A percentile compares a stretch with the other conserved stretches of the same genome.
phyloP scores from a whole-genome alignment of 2,113 vertebrate genomes.

The Nothobranchius kuhntae region DNA sequence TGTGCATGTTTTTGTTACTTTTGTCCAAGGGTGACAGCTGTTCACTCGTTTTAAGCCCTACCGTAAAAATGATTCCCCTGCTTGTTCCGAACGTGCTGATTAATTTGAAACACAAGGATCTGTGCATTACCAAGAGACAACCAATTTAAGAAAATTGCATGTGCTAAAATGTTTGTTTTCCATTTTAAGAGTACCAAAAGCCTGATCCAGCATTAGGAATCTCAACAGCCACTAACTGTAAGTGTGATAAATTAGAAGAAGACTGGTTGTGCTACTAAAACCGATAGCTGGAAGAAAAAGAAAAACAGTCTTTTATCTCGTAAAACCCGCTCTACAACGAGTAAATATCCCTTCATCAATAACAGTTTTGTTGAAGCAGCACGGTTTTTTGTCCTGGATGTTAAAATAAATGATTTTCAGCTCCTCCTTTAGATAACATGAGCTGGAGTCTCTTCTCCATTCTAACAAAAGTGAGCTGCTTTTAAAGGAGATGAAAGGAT shows the following conservation, averaged over 20 bases:
- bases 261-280: neutral
- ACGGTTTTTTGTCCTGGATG: neutral
- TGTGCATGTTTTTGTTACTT: neutral
- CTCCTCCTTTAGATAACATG: slow-evolving; percentile 3
- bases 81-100: too few species aligned
- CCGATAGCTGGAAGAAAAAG: neutral
- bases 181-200: neutral
- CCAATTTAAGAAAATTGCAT: neutral
- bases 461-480: slow-evolving; percentile 26
- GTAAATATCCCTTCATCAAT: slow-evolving; percentile 16
- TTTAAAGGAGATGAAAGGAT: slow-evolving; percentile 34
- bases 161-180: neutral
- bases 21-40: neutral
- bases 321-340: neutral
- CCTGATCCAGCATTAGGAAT: neutral
- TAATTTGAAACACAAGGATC: too few species aligned
- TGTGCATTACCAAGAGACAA: too few species aligned
- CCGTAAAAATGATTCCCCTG: too few species aligned
- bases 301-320: slow-evolving; percentile 4
- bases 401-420: neutral
- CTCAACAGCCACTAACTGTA: neutral
- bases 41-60: neutral
- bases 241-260: neutral
- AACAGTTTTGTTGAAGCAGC: neutral
- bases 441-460: slow-evolving; percentile 18